Evolutionary conservation across 2,113 vertebrate genomes (phyloP).

Genomic region (Oxyura jamaicensis): DNA sequence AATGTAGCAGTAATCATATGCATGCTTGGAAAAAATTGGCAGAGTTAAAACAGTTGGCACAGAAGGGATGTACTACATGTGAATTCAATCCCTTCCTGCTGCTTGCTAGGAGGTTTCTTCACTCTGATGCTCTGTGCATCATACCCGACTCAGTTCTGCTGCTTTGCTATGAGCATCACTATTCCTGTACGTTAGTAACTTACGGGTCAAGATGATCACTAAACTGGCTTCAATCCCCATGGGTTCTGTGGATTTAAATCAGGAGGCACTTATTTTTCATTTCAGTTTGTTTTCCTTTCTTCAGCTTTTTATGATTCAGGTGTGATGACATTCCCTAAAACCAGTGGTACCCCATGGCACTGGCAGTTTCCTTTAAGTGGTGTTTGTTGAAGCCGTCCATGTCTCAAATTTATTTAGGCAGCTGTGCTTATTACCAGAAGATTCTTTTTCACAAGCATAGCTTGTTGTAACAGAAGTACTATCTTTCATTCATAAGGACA

Average conservation of each 20-base stretch:
- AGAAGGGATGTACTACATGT: not conserved
- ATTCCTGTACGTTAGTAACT: not conserved
- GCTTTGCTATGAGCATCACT: not conserved
- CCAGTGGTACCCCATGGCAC: not conserved
- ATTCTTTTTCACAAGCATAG: not conserved
- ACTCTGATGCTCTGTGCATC: not conserved
- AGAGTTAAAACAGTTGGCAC: not conserved
- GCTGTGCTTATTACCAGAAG: not conserved
- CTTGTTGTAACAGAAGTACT: not conserved
- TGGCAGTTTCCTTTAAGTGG: not conserved
- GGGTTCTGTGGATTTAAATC: not conserved
- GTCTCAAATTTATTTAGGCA: not conserved
- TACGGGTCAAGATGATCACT: not conserved
- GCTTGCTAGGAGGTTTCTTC: not conserved
- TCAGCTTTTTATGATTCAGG: not conserved
- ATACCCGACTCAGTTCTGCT: not conserved
- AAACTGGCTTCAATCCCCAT: not conserved
- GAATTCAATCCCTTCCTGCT: not conserved
- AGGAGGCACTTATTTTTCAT: not conserved
- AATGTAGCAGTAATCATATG: not conserved
- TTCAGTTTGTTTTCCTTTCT: not conserved
- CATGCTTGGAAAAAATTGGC: not conserved
- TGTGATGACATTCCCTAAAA: not conserved
- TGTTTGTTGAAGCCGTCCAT: not conserved
- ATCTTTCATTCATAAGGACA: constrained; percentile 45